A percentile compares a stretch with the other conserved stretches of the same genome.
These are phyloP conservation scores for Polydrusus tereticollis DNA, from an alignment of 2,888 invertebrate genomes.

Conservation along the genomic window DNA sequence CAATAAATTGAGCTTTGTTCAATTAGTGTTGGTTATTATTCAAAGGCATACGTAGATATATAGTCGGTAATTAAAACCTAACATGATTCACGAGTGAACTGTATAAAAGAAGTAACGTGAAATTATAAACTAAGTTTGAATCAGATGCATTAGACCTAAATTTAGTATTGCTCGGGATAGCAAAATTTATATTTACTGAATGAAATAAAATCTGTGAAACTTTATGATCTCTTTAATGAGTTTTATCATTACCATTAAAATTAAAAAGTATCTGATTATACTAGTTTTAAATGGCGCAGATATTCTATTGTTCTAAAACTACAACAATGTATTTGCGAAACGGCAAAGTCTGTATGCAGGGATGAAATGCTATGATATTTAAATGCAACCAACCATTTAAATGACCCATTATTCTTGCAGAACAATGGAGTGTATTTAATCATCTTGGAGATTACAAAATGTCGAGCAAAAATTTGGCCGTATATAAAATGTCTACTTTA, in stretches of 20 bases:
- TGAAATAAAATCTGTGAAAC: not conserved
- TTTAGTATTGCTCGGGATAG: too few species aligned
- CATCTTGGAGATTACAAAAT: not conserved
- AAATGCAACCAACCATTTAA: not conserved
- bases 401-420: not conserved
- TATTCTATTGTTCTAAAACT: not conserved
- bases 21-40: not conserved
- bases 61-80: conserved; percentile 6
- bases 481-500: too few species aligned
- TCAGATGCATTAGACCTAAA: too few species aligned
- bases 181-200: too few species aligned
- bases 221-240: not conserved
- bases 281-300: not conserved
- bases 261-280: not conserved
- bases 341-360: not conserved
- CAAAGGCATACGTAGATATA: conserved; percentile 10
- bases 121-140: not conserved
- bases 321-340: not conserved
- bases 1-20: not conserved
- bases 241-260: not conserved
- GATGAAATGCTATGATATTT: not conserved
- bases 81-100: conserved; percentile 1
- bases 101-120: not conserved
- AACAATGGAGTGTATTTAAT: not conserved
- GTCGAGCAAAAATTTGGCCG: too few species aligned